These are phyloP conservation scores for Drosophila mimetica DNA, from an alignment of 2,888 invertebrate species.

Conservation along the genomic window DNA sequence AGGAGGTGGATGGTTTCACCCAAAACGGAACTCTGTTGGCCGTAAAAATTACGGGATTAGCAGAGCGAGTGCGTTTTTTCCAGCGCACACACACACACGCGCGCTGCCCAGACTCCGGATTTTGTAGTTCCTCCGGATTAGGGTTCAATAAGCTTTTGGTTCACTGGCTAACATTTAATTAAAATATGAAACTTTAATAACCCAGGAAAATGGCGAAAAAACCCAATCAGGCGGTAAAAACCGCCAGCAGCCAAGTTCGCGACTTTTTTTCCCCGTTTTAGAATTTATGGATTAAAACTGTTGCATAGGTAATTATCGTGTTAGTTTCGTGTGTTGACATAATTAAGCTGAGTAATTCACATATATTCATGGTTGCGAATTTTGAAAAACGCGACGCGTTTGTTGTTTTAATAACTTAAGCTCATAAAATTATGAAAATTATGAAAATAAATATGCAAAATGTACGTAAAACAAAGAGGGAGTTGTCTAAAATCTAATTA, in stretches of 20 bases:
- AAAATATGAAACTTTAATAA: conserved; percentile 74
- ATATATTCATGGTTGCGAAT: conserved; percentile 55
- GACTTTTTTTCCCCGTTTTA: conserved; percentile 29
- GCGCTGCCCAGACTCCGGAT: background rate
- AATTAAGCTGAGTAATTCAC: conserved; percentile 60
- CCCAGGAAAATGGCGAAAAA: conserved; percentile 14
- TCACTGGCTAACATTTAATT: conserved; percentile 60
- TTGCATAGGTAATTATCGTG: conserved; percentile 53
- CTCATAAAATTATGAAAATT: conserved; percentile 77
- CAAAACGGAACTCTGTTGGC: conserved; percentile 57
- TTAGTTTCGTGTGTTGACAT: conserved; percentile 51
- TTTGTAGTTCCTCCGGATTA: conserved; percentile 53
- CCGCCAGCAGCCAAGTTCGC: background rate
- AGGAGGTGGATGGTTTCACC: background rate
- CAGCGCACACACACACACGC: conserved; percentile 19
- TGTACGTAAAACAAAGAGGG: conserved; percentile 14
- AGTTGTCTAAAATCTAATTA: conserved; percentile 40
- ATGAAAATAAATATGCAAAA: conserved; percentile 72
- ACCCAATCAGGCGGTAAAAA: conserved; percentile 35
- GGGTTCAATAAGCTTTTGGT: conserved; percentile 60
- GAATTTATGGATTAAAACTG: conserved; percentile 54
- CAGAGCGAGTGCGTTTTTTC: conserved; percentile 58
- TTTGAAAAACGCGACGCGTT: conserved; percentile 23
- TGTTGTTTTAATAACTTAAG: conserved; percentile 77
- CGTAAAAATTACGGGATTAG: conserved; percentile 80